Evolutionary conservation across 2,797 vertebrate genomes (phyloP).

Genomic region (Catamblyrhynchus diadema): DNA sequence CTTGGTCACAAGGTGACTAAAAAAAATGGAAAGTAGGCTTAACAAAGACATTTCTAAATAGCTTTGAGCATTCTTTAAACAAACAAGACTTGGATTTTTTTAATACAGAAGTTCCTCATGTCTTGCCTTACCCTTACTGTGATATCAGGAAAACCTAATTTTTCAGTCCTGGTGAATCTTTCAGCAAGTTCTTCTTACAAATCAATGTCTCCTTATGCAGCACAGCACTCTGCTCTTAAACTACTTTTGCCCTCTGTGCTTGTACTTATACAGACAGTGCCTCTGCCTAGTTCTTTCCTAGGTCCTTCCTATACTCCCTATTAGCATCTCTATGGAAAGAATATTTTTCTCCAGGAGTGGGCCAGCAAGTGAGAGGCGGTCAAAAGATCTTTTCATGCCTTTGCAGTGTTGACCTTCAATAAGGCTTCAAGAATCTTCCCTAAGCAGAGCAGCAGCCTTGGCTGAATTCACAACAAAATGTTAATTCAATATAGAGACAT

Average conservation of each 20-base stretch:
- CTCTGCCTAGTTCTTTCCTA: background rate
- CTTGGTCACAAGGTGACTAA: background rate
- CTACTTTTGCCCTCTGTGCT: background rate
- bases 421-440: background rate
- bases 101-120: background rate
- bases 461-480: background rate
- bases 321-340: background rate
- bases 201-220: background rate
- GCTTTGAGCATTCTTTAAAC: background rate
- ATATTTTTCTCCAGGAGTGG: background rate
- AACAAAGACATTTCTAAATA: background rate
- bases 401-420: background rate
- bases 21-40: background rate
- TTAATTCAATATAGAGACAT: background rate
- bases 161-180: background rate
- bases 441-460: background rate
- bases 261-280: background rate
- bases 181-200: background rate
- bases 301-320: background rate
- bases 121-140: background rate
- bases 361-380: background rate
- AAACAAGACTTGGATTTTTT: background rate
- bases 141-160: background rate
- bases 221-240: background rate
- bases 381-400: constrained; percentile 21